Evolutionary conservation across 2,888 invertebrate species (phyloP).

Genomic region (Helicoverpa assulta): DNA sequence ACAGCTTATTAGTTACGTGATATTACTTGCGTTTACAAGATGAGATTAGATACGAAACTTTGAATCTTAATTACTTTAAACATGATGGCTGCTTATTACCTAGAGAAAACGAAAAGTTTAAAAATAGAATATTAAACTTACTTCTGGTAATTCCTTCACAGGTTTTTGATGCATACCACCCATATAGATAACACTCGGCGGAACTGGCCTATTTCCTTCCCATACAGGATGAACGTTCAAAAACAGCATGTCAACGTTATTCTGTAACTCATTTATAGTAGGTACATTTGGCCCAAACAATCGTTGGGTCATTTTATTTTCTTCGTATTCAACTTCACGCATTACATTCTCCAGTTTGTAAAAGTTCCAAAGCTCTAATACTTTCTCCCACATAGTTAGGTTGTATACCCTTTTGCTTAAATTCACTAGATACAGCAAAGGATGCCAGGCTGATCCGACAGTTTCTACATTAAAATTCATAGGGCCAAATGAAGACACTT

Average conservation of each 20-base stretch:
- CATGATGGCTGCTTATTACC: too few relatives aligned
- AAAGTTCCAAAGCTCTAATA: conserved; percentile 54
- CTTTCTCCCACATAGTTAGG: conserved; percentile 69
- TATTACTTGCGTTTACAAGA: too few relatives aligned
- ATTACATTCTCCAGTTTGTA: conserved; percentile 32
- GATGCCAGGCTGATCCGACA: conserved; percentile 62
- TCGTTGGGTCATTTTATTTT: conserved; percentile 53
- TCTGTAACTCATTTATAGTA: conserved; percentile 56
- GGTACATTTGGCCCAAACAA: conserved; percentile 67
- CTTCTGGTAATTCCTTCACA: conserved; percentile 36
- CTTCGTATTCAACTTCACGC: conserved; percentile 34
- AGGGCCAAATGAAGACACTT: conserved; percentile 68
- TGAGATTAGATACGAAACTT: too few relatives aligned
- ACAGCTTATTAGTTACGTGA: too few relatives aligned
- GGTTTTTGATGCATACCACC: conserved; percentile 69
- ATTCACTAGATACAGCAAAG: conserved; percentile 65
- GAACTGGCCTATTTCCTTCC: conserved; percentile 75
- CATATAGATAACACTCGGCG: conserved; percentile 77
- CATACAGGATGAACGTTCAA: conserved; percentile 79
- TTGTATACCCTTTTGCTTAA: conserved; percentile 60
- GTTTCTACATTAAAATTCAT: conserved; percentile 46
- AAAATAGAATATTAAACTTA: conserved; percentile 18
- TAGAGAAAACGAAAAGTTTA: too few relatives aligned
- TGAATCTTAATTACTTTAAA: too few relatives aligned
- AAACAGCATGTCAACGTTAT: conserved; percentile 78